Percentiles rank a stretch among this genome's conserved stretches.
Evolutionary conservation across 1,140 invertebrate genomes (phyloP).

Genomic region (Littorina saxatilis): DNA sequence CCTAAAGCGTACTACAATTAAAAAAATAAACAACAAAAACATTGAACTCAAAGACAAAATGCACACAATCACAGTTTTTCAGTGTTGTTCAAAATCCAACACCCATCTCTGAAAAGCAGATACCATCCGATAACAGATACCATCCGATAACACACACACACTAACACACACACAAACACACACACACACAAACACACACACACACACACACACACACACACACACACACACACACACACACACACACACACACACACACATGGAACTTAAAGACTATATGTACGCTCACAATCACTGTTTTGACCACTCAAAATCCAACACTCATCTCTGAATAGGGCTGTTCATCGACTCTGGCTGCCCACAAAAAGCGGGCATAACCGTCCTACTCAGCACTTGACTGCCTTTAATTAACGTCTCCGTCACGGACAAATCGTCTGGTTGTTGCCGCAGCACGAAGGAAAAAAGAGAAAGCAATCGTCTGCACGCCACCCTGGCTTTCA

Average conservation of each 20-base stretch:
- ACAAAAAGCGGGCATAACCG: not conserved
- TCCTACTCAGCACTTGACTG: not conserved
- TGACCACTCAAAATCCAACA: not conserved
- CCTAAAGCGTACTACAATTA: too few relatives aligned
- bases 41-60: too few relatives aligned
- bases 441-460: slow-evolving; percentile 51
- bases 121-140: too few relatives aligned
- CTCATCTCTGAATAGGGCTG: not conserved
- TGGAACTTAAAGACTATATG: not conserved
- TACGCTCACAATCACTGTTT: not conserved
- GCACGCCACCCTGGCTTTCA: slow-evolving; percentile 41
- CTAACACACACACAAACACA: not conserved
- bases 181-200: not conserved
- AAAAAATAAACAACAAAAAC: too few relatives aligned
- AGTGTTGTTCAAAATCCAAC: too few relatives aligned
- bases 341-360: not conserved
- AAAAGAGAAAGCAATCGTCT: slow-evolving; percentile 43
- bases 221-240: slow-evolving; percentile 15
- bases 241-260: not conserved
- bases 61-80: too few relatives aligned
- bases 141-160: slow-evolving; percentile 11
- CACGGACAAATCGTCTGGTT: not conserved
- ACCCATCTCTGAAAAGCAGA: too few relatives aligned
- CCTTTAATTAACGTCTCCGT: slow-evolving; percentile 5
- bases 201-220: slow-evolving; percentile 15